These are phyloP conservation scores for Sus scrofa DNA, from an alignment of 2,113 vertebrate genomes.

Conservation along the genomic window T2T-Sscrofa CM000812.6:150406001-150406500, in stretches of 20 bases:
- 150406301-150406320: not conserved
- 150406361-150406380: not conserved
- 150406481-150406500: not conserved
- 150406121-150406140: no score
- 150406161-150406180: not conserved
- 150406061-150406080: not conserved
- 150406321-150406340: not conserved
- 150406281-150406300: no score
- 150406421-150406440: not conserved
- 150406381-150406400: not conserved
- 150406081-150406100: no score
- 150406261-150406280: no score
- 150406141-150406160: not conserved
- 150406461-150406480: not conserved
- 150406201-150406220: not conserved
- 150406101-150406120: no score
- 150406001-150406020: not conserved
- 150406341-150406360: not conserved
- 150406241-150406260: not conserved
- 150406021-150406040: not conserved
- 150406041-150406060: not conserved
- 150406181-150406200: no score
- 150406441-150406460: not conserved
- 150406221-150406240: not conserved
- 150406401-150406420: not conserved